These are phyloP conservation scores for Raja brachyura DNA, from an alignment of 2,113 vertebrate species.

Conservation along the genomic window DNA sequence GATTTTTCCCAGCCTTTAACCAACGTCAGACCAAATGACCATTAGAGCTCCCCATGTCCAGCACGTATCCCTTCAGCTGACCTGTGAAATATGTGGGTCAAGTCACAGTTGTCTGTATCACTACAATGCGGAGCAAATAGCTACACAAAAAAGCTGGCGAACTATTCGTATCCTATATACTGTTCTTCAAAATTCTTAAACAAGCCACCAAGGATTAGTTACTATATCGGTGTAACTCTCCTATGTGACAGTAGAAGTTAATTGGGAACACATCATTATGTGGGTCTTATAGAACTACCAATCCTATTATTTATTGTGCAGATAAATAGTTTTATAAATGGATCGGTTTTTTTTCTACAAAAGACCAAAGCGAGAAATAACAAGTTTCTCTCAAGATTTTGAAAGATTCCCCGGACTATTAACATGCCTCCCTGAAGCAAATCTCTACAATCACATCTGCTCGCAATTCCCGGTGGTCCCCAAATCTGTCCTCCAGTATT, in stretches of 20 bases:
- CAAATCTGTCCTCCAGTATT: neutral
- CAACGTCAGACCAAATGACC: neutral
- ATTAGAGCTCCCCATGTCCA: neutral
- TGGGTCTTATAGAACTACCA: no score
- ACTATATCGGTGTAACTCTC: neutral
- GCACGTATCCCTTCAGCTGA: neutral
- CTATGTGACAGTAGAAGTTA: neutral
- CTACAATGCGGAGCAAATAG: neutral
- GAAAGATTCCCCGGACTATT: neutral
- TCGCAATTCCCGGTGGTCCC: neutral
- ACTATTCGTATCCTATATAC: neutral
- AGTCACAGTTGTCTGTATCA: neutral
- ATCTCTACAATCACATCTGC: neutral
- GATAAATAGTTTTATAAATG: neutral
- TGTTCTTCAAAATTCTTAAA: neutral
- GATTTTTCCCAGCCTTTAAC: slow-evolving; percentile 17
- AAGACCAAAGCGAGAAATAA: neutral
- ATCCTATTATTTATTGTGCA: neutral
- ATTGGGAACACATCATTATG: neutral
- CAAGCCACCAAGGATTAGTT: neutral
- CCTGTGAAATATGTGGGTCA: neutral
- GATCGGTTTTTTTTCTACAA: neutral
- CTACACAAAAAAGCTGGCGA: neutral
- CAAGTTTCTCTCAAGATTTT: neutral
- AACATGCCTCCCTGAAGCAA: neutral